Evolutionary conservation across 35 echinoderm and acorn worm genomes (phyloP), one percentile per base, ranked within the genome.

Genomic region (Ophioderma brevispina): DNA sequence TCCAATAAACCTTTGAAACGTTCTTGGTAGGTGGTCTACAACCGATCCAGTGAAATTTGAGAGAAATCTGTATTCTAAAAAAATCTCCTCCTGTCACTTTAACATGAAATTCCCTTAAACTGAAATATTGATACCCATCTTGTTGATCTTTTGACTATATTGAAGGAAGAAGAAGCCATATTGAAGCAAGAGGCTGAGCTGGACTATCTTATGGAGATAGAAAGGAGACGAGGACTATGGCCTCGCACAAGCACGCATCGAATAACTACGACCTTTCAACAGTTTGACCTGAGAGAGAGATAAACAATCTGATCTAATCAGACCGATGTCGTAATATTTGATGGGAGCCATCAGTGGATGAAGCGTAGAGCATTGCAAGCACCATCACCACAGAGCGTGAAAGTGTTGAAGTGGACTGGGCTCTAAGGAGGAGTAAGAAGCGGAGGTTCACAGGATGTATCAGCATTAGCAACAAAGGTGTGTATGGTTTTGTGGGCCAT

Each of bases 361-460:
- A 42, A 13, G 81, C 28, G 0, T 64, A 59, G 21, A 88, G 90
- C n/a, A 75, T 84, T 31, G 92, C 81, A 6, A 94, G 92, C 37
- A 84, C 82, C 19, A 89, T 84, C 40, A 86, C 92, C 0, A 94
- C 92, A 13, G 92, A 94, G 35, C 81, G 92, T 1, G 92, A 90
- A 88, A 94, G 92, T n/a, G 92, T 94, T 19, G 88, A 94, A 34
- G 86, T 81, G 8, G 92, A 88, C 11, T 55, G 90, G 0, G 92
- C 87, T 1, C 63, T 89, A 59, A 59, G 85, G n/a, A 56, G 85
- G n/a, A 70, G 59, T 70, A 70, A 25, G n/a, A 25, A 70, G 15
- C 17, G 59, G 28, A 15, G 59, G 59, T 3, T 70, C 59, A 70
- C 59, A 70, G n/a, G n/a, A 30, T 70, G 23, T 30, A 25, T 70